Base-by-base conservation (phyloP, 2,888 invertebrate species). In the Strigamia maritima region DNA sequence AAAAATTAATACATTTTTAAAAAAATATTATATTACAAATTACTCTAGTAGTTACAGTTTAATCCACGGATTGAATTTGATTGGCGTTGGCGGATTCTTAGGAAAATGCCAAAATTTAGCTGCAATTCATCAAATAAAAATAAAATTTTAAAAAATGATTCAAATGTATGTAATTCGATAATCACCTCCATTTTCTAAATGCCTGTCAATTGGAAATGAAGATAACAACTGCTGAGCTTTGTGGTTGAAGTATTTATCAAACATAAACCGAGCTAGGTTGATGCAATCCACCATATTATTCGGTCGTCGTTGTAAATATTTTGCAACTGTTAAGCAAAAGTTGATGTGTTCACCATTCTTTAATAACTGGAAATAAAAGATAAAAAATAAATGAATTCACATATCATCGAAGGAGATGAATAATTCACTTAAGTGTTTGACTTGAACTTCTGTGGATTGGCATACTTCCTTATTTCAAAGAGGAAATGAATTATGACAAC, bases 211-310 rank as follows among this genome's bases (percentile, higher is more conserved):
- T 24, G 87, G 87, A 83, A 86, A 87, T 22, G 83, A 83, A 82
- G 85, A 83, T 24, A 87, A 82, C 24, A 87, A 82, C 79, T 86
- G 84, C 79, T 83, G 83, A 0, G 87, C 86, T 85, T 86, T 80
- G 82, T 86, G 85, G 79, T 85, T 86, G 82, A 86, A 87, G 80
- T 85, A 86, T 82, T 86, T 86, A 77, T 86, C 85, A 83, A 87
- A 87, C 82, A 86, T 86, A 44, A 83, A 77, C 76, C 86, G 80
- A 0, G 84, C 86, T n/a, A 84, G 79, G 3, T 79, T 75, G 2
- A 87, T 82, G 83, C 86, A 87, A 16, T 80, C 77, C 8, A 10
- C 12, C 76, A 77, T 80, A 38, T 24, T 75, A 49, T 19, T 6
- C 2, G 80, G 80, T 28, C 31, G 19, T n/a, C 75, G 26, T 10